These are phyloP conservation scores for Acrobasis repandana DNA, from an alignment of 2,888 invertebrate genomes.

Conservation along the genomic window DNA sequence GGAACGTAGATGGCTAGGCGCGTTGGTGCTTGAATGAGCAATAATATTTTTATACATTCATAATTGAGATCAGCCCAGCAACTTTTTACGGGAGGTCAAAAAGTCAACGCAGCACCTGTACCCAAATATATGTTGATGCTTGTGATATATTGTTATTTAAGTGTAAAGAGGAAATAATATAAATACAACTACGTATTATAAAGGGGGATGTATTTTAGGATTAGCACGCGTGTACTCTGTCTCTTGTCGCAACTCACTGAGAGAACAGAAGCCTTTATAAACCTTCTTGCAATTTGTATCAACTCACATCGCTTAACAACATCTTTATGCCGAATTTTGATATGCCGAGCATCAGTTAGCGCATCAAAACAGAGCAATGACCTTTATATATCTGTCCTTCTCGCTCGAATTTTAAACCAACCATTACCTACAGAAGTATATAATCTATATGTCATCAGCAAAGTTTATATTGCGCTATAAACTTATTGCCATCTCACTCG, in stretches of 20 bases:
- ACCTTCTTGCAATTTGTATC: neutral
- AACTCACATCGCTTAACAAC: too few species aligned
- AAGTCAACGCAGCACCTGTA: slow-evolving; percentile 53
- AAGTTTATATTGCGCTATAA: too few species aligned
- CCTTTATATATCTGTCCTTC: too few species aligned
- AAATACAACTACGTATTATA: slow-evolving; percentile 69
- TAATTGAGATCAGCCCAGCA: slow-evolving; percentile 66
- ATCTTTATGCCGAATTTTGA: too few species aligned
- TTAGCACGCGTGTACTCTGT: slow-evolving; percentile 72
- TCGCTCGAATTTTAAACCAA: too few species aligned
- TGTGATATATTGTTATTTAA: slow-evolving; percentile 83
- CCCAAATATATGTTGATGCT: slow-evolving; percentile 72
- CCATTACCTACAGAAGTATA: too few species aligned
- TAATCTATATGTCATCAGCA: too few species aligned
- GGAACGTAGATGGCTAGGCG: slow-evolving; percentile 77
- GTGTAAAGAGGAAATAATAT: slow-evolving; percentile 78
- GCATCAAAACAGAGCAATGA: too few species aligned
- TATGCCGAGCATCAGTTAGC: neutral
- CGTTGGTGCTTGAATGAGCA: slow-evolving; percentile 82
- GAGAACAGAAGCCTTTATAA: neutral
- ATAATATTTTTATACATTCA: slow-evolving; percentile 83
- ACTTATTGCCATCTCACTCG: too few species aligned
- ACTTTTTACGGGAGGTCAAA: slow-evolving; percentile 59
- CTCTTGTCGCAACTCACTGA: slow-evolving; percentile 34
- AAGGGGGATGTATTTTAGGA: slow-evolving; percentile 61